phyloP scores from a whole-genome alignment of 2,888 invertebrate species.

The Drosophila anomelani region DNA sequence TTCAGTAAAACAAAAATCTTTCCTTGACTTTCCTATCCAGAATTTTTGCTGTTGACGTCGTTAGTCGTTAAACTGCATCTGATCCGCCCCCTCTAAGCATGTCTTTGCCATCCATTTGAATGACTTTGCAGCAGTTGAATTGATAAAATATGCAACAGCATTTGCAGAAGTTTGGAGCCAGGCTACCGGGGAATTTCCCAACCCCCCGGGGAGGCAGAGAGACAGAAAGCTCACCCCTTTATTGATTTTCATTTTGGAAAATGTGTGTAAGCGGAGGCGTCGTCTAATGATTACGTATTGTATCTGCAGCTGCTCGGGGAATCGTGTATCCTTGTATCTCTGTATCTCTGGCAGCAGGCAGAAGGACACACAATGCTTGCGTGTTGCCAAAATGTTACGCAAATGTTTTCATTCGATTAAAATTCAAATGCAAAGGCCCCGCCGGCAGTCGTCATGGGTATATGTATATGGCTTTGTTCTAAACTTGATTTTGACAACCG shows the following conservation, averaged over 20 bases:
- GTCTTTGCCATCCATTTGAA: conserved; percentile 45
- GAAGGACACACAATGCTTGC: conserved; percentile 37
- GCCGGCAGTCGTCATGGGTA: conserved; percentile 16
- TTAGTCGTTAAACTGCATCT: conserved; percentile 24
- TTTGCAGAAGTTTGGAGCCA: conserved; percentile 45
- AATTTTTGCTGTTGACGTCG: not conserved
- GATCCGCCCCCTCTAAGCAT: conserved; percentile 4
- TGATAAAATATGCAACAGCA: conserved; percentile 76
- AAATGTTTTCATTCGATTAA: conserved; percentile 68
- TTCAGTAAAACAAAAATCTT: no score
- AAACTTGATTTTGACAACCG: conserved; percentile 40
- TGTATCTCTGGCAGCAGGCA: conserved; percentile 13
- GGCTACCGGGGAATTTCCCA: not conserved
- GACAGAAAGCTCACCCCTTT: conserved; percentile 21
- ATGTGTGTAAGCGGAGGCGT: conserved; percentile 52
- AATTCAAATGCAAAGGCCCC: conserved; percentile 55
- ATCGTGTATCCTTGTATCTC: conserved; percentile 18
- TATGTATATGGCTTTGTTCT: not conserved
- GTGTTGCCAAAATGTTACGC: conserved; percentile 72
- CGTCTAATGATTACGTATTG: conserved; percentile 60
- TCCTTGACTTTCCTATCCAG: no score
- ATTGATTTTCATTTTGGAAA: conserved; percentile 69
- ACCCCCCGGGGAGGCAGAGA: not conserved
- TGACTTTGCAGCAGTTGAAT: conserved; percentile 70
- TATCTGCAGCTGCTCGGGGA: conserved; percentile 42